Conservation (phyloP, 1,140 invertebrate species). For the Caenorhabditis remanei region DNA sequence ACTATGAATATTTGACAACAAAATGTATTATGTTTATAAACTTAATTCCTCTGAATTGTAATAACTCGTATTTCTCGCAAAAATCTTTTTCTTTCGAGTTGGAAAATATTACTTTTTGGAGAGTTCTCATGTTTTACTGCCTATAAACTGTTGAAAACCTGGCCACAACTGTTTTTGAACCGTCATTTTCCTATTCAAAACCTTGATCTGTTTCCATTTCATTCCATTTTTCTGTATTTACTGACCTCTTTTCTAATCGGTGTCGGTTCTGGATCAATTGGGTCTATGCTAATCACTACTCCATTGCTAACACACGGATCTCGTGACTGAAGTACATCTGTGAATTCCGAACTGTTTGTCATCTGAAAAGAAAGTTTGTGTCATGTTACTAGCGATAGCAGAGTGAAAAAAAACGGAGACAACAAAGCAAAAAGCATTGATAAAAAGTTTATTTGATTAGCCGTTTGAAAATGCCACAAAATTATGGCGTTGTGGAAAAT, state of each 20-base stretch:
- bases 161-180: neutral
- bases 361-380: neutral
- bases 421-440: too few relatives aligned
- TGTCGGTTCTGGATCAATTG: conserved; percentile 31
- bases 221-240: neutral
- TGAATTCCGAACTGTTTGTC: conserved; percentile 43
- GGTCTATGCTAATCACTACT: conserved; percentile 35
- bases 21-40: too few relatives aligned
- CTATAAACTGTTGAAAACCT: too few relatives aligned
- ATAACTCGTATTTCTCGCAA: too few relatives aligned
- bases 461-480: too few relatives aligned
- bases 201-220: neutral
- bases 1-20: neutral
- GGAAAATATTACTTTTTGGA: too few relatives aligned
- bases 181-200: neutral
- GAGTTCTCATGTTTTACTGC: too few relatives aligned
- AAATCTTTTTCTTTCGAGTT: too few relatives aligned
- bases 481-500: too few relatives aligned
- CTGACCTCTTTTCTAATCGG: conserved; percentile 27
- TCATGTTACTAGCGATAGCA: too few relatives aligned
- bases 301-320: conserved; percentile 36
- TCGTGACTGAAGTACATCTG: conserved; percentile 38
- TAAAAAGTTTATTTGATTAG: too few relatives aligned
- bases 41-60: neutral
- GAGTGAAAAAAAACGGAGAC: neutral